Evolutionary conservation across 2,113 vertebrate species (phyloP), one percentile per base, ranked within the genome.

Genomic region (Triplophysa dalaica): DNA sequence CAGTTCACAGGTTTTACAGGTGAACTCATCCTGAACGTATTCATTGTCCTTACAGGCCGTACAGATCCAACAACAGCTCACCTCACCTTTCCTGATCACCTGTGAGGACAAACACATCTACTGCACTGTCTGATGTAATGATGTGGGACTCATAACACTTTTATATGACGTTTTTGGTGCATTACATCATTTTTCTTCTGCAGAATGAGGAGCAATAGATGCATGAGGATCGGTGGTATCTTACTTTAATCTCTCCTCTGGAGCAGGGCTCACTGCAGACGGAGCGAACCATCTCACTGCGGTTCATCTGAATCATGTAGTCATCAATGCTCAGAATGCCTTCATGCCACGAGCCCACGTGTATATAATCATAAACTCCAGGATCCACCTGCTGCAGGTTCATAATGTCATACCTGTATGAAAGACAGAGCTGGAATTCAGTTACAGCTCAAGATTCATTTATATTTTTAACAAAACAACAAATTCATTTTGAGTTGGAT

Each of bases 1-100:
- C 73, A 98, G 87, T 21, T 97, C 95, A 84, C 98, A 99, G n/a
- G 97, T 96, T 88, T 95, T 97, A 87, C 98, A 99, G 0, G 98
- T 99, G 88, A 99, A 99, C 87, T 99, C 98, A 17, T 99, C 98
- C 88, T 96, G 96, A 81, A 98, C 96, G 11, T 90, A 94, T 66
- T 99, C 98, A 5, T 99, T 99, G 87, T 99, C 97, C 81, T 99
- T 99, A 87, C 98, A 99, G 72, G 94, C 91, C 0, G 98, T 99
- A 81, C 98, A 99, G 84, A 99, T 98, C 98, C 98, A 99, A 86
- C 98, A 99, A 91, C 98, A 99, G 83, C 98, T 99, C 86, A 99
- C 98, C 81, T 99, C 98, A 63, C 98, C 98, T 86, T 99, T 99
- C 73, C 97, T 93, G 83, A 99, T 99, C 80, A 99, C 98, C 98